Percentiles rank a stretch among this genome's conserved stretches.
Evolutionary conservation across 2,113 vertebrate genomes (phyloP).

Genomic region (Oceanodroma tethys): DNA sequence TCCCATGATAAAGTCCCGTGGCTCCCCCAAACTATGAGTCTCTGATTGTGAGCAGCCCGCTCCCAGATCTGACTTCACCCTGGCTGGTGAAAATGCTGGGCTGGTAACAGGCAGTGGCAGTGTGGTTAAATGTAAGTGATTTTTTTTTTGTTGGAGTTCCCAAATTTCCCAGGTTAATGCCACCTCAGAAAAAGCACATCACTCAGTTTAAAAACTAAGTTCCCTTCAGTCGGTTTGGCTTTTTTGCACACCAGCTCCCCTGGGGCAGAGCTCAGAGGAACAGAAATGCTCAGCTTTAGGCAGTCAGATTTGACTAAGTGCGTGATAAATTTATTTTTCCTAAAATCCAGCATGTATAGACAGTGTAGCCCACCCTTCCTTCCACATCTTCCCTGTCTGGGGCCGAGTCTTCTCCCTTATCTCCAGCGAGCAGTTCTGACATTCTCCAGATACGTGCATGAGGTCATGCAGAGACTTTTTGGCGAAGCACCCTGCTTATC

Average conservation of each 20-base stretch:
- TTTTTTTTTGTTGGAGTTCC: not conserved
- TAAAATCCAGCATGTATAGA: not conserved
- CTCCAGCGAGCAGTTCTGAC: not conserved
- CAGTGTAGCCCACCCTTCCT: conserved; percentile 14
- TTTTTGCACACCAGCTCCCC: not conserved
- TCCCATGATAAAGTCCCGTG: rapidly evolving
- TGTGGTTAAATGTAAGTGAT: not conserved
- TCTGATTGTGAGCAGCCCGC: rapidly evolving
- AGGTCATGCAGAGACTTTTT: conserved; percentile 2
- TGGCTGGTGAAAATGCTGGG: not conserved
- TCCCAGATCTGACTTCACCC: not conserved
- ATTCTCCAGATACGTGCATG: not conserved
- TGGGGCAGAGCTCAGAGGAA: not conserved
- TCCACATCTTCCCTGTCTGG: not conserved
- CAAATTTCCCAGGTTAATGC: not conserved
- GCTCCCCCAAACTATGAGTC: rapidly evolving
- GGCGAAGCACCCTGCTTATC: not conserved
- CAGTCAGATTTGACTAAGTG: not conserved
- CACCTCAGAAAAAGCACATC: not conserved
- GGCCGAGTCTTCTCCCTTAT: conserved; percentile 11
- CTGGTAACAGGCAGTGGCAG: not conserved
- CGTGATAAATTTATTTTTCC: not conserved
- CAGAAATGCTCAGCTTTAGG: not conserved
- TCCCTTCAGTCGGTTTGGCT: not conserved
- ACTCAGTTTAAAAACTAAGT: not conserved